Evolutionary conservation across 2,113 vertebrate species (phyloP), one percentile per base, ranked within the genome.

Genomic region (Tachysurus fulvidraco): DNA sequence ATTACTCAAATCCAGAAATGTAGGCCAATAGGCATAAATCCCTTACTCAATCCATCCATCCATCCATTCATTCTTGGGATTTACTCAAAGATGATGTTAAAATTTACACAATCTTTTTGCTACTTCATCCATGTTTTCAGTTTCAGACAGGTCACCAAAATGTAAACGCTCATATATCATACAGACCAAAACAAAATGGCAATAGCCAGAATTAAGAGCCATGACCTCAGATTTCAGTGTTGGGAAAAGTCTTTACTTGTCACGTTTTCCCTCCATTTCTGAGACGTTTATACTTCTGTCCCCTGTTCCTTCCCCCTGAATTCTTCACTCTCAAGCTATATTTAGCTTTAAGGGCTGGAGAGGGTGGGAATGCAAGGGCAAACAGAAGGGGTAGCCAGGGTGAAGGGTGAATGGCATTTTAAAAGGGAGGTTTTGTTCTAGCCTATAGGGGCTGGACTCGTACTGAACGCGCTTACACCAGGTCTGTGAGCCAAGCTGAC

Each of bases 321-420:
- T 90, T 92, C 85, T 88, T 73, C 85, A 69, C 83, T 71, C 87
- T n/a, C 74, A 88, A 80, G 85, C 90, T 95, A 95, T 94, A 93
- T 94, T 91, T 94, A 94, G 88, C 94, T 95, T 95, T 95, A 81
- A 81, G 92, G 41, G 84, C 67, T 89, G 89, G 92, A 91, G 94
- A 94, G 94, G 95, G 85, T 25, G 67, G 85, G 90, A 92, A 89
- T 86, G 67, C 69, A 46, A 81, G 89, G 90, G 87, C 76, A 74
- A 81, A 67, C 23, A 87, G 86, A 73, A 86, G 88, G 88, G 83
- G 84, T 91, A 91, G 89, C 91, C 91, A 91, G 93, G 92, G 92
- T 95, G 94, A 94, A 94, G 93, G 92, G 92, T 95, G 94, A 94
- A 94, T 93, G 88, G 90, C 85, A 11, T 60, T 81, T 81, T 81